Evolutionary conservation across 30 jellyfish, hydroid and myxozoan species (phyloP).

Genomic region (Aurelia sp.): DNA sequence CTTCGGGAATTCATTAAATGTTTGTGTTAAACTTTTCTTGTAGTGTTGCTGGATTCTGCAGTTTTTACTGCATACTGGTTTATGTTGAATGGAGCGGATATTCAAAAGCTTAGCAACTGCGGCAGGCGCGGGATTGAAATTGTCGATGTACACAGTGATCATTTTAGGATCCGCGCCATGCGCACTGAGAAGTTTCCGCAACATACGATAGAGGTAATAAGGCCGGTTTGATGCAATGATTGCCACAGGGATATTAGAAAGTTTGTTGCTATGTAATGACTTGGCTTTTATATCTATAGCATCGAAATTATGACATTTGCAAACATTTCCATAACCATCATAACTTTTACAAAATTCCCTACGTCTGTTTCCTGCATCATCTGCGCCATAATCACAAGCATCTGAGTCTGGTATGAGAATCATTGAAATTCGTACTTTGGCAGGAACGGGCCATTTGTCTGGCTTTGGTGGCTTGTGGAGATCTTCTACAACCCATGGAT

Average conservation of each 20-base stretch:
- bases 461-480: conserved; percentile 50
- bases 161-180: conserved; percentile 93
- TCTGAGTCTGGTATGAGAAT: neutral
- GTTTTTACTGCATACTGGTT: conserved; percentile 88
- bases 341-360: conserved; percentile 72
- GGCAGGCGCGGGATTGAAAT: conserved; percentile 81
- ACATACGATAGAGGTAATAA: conserved; percentile 84
- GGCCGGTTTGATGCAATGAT: conserved; percentile 99
- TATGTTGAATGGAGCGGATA: conserved; percentile 78
- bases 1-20: conserved; percentile 89
- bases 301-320: conserved; percentile 87
- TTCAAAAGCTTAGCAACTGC: conserved; percentile 95
- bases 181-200: conserved; percentile 87
- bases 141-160: conserved; percentile 92
- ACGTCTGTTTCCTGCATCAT: conserved; percentile 67
- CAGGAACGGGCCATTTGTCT: conserved; percentile 88
- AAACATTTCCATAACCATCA: conserved; percentile 97
- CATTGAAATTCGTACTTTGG: conserved; percentile 65
- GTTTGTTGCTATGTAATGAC: conserved; percentile 36
- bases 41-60: conserved; percentile 99
- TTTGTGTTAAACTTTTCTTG: conserved; percentile 79
- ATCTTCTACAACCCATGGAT: conserved; percentile 86
- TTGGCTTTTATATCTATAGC: conserved; percentile 68
- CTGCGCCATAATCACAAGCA: conserved; percentile 75
- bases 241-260: conserved; percentile 87